Percentiles rank a stretch among this genome's conserved stretches.
These are phyloP conservation scores for Myotis lucifugus DNA, from an alignment of 2,113 vertebrate species.

Conservation along the genomic window DNA sequence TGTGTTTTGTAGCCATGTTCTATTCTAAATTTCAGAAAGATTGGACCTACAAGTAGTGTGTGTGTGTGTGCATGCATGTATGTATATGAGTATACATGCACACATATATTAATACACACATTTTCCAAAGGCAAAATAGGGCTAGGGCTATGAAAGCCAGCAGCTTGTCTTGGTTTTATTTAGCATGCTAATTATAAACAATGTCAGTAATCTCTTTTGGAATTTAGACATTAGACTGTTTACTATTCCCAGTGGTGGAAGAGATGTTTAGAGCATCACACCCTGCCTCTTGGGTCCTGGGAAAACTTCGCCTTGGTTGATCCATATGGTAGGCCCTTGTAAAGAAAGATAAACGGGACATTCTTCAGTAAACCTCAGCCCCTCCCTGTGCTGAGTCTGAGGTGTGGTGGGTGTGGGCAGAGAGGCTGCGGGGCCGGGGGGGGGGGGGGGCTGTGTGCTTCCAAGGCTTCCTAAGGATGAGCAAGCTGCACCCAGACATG, in stretches of 20 bases:
- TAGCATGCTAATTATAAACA: conserved; percentile 59
- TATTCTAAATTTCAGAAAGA: neutral
- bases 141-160: conserved; percentile 18
- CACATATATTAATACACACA: neutral
- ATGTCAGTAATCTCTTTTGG: conserved; percentile 55
- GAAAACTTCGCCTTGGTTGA: neutral
- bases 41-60: neutral
- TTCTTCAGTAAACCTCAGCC: neutral
- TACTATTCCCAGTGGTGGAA: conserved; percentile 37
- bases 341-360: neutral
- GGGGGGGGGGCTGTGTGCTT: neutral
- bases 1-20: neutral
- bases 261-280: conserved; percentile 1
- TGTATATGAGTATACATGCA: accelerated
- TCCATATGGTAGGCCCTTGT: neutral
- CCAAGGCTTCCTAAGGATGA: neutral
- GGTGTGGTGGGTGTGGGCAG: neutral
- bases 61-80: no score
- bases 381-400: neutral
- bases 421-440: neutral
- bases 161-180: conserved; percentile 29
- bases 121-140: neutral
- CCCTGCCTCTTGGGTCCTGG: conserved; percentile 44
- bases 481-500: neutral
- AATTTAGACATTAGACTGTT: conserved; percentile 50